These are phyloP conservation scores for Ia io DNA, from an alignment of 2,113 vertebrate species.

Conservation along the genomic window DNA sequence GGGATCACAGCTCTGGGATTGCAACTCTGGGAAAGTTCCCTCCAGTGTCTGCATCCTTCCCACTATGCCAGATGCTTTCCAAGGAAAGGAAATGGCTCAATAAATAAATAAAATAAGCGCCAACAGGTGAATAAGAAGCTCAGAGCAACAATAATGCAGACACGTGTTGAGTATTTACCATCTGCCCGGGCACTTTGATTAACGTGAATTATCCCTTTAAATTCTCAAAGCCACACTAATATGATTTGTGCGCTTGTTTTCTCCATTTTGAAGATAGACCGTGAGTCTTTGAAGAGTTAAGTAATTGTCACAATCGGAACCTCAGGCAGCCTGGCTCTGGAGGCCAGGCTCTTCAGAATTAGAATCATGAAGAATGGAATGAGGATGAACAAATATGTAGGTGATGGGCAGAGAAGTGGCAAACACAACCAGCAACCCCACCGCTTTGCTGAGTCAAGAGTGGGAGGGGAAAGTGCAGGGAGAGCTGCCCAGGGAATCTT, in stretches of 20 bases:
- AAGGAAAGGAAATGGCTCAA: neutral
- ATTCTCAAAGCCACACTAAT: neutral
- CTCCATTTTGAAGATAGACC: neutral
- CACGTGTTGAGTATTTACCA: neutral
- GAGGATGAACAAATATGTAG: neutral
- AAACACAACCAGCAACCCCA: fast-evolving
- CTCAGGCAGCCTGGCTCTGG: neutral
- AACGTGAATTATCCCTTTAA: neutral
- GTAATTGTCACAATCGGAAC: neutral
- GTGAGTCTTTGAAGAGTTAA: neutral
- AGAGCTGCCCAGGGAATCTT: neutral
- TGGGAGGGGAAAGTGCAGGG: neutral
- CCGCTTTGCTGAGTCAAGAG: neutral
- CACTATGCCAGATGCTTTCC: neutral
- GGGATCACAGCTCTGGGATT: neutral
- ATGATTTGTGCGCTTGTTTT: neutral
- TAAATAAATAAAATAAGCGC: neutral
- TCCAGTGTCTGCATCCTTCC: neutral
- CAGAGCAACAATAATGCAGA: neutral
- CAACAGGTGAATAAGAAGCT: neutral
- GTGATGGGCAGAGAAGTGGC: neutral
- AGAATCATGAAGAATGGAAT: neutral
- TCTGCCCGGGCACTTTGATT: neutral
- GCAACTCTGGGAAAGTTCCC: neutral
- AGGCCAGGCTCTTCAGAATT: neutral